A percentile compares a stretch with the other conserved stretches of the same genome.
These are phyloP conservation scores for Eristalis pertinax DNA, from an alignment of 2,888 invertebrate genomes.

Conservation along the genomic window DNA sequence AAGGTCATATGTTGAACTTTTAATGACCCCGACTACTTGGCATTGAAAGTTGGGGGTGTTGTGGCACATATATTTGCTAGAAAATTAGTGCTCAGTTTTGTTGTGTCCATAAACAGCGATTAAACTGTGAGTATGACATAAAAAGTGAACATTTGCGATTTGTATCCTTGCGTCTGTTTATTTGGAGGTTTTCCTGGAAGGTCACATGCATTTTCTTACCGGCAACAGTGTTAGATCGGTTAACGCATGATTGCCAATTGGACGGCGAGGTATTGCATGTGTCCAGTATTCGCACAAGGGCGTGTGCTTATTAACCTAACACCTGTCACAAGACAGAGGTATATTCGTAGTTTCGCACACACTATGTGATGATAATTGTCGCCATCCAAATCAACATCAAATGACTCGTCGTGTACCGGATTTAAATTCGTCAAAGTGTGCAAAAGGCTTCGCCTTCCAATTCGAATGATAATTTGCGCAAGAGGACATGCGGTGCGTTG, in stretches of 20 bases:
- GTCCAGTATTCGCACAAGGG: not conserved
- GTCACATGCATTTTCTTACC: not conserved
- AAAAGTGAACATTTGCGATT: not conserved
- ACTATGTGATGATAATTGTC: too few relatives aligned
- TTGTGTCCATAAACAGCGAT: not conserved
- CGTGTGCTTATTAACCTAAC: not conserved
- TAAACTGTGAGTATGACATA: not conserved
- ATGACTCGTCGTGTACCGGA: too few relatives aligned
- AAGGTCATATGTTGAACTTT: not conserved
- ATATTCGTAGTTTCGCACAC: not conserved
- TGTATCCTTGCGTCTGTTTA: not conserved
- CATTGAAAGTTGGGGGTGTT: not conserved
- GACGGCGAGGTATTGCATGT: not conserved
- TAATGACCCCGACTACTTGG: not conserved
- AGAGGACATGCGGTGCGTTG: too few relatives aligned
- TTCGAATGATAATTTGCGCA: too few relatives aligned
- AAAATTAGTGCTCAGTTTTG: not conserved
- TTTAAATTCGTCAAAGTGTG: too few relatives aligned
- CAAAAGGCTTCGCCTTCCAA: too few relatives aligned
- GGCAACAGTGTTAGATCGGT: not conserved
- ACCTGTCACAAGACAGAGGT: not conserved
- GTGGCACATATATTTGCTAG: not conserved
- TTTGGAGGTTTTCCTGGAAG: not conserved
- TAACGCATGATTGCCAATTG: conserved; percentile 2
- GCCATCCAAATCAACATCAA: too few relatives aligned